These are phyloP conservation scores for Neodontobutis hainanensis DNA, from an alignment of 2,113 vertebrate species.

Conservation along the genomic window DNA sequence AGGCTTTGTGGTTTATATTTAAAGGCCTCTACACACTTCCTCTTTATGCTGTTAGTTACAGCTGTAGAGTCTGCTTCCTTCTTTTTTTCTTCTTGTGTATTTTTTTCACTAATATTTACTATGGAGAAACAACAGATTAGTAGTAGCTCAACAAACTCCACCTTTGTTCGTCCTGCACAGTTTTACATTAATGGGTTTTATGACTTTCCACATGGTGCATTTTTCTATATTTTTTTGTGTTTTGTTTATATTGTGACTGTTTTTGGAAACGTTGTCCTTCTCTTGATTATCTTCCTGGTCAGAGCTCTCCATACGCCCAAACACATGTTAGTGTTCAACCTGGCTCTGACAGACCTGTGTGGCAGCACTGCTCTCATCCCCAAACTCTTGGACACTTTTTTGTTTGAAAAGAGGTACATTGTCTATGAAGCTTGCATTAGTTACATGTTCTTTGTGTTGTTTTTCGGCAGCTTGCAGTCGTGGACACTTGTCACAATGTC, in stretches of 20 bases:
- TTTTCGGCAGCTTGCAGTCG: too few species aligned
- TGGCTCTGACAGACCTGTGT: conserved; percentile 67
- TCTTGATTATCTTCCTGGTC: conserved; percentile 47
- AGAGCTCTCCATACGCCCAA: conserved; percentile 65
- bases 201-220: conserved; percentile 43
- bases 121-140: conserved; percentile 18
- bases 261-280: conserved; percentile 53
- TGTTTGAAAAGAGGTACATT: too few species aligned
- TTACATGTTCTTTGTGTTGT: too few species aligned
- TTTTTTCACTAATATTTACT: too few species aligned
- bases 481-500: too few species aligned
- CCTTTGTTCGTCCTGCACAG: conserved; percentile 38
- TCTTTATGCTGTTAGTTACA: too few species aligned
- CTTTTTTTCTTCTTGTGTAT: too few species aligned
- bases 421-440: too few species aligned
- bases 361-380: conserved; percentile 66
- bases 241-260: conserved; percentile 56
- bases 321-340: conserved; percentile 64
- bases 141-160: conserved; percentile 3
- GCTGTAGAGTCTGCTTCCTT: too few species aligned
- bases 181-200: conserved; percentile 55
- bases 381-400: too few species aligned
- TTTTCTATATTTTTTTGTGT: conserved; percentile 63
- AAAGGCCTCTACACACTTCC: too few species aligned
- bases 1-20: too few species aligned